Evolutionary conservation across 2,888 invertebrate species (phyloP), one percentile per base, ranked within the genome.

Genomic region (Tanytarsus gracilentus): DNA sequence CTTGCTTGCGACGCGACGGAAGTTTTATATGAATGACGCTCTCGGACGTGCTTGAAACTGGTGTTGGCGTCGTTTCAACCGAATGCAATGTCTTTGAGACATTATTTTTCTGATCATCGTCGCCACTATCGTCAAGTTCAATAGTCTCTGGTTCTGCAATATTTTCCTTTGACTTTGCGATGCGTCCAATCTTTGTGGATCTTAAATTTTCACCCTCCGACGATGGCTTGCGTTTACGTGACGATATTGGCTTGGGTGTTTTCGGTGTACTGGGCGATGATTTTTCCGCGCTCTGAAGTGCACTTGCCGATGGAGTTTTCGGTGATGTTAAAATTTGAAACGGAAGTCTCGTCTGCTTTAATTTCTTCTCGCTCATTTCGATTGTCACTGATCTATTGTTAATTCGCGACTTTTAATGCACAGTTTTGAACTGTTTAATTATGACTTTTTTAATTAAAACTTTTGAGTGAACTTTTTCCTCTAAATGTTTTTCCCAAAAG

Each of bases 91-190:
- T 30, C 11, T 26, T 26, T 23, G 39, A 25, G 25, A 21, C 18
- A 25, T 11, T 36, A 14, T 26, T 21, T 16, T 36, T 30, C 33
- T 1, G 9, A 29, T n/a, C 30, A 25, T 40, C 14, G 1, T 30
- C 49, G 5, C 21, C 33, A 29, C 30, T 25, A 5, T 5, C 27
- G 29, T 58, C 58, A n/a, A 27, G 8, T 5, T 48, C 48, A 5
- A 58, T 29, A 23, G 44, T 18, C 18, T 23, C 44, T 1, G 3
- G 44, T 44, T 44, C 44, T 23, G 44, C 44, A 60, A 30, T 27
- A 56, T 60, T 60, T 36, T 60, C 60, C 26, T 60, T 60, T 14
- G 60, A 60, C 9, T 50, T 40, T 6, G 49, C n/a, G 4, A 33
- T 29, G 9, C 49, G 16, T 25, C 16, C 30, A 23, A 52, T 52